Conservation (phyloP, 2,113 vertebrate species). For the Panthera tigris region DNA sequence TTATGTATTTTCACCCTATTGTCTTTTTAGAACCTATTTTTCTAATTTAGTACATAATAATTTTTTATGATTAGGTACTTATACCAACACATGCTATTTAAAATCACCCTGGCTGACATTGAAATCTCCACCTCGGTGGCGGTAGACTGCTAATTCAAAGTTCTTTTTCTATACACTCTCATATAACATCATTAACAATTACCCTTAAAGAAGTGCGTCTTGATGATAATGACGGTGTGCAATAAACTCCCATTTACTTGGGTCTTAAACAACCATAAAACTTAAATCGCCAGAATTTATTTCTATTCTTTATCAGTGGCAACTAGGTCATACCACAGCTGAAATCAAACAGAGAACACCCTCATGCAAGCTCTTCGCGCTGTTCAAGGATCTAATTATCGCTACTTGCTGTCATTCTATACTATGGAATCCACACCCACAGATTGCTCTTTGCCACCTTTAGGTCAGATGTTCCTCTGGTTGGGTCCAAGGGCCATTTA, state of each 20-base stretch:
- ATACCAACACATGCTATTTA: neutral
- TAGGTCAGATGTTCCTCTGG: neutral
- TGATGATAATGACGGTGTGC: neutral
- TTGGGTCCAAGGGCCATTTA: neutral
- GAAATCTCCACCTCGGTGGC: neutral
- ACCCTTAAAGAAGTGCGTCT: neutral
- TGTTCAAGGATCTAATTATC: neutral
- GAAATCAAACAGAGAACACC: neutral
- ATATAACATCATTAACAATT: neutral
- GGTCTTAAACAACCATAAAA: neutral
- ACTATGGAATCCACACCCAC: neutral
- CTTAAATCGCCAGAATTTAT: neutral
- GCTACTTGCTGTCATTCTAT: neutral
- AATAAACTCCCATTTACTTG: neutral
- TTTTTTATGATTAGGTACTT: neutral
- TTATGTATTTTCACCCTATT: neutral
- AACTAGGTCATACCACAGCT: neutral
- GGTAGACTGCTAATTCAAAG: neutral
- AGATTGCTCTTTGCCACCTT: neutral
- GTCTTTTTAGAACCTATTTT: neutral
- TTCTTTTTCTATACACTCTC: neutral
- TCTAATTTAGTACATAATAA: neutral
- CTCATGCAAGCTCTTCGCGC: neutral
- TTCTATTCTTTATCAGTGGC: neutral
- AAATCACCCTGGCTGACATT: neutral